Percentiles rank a stretch among this genome's conserved stretches.
phyloP scores from a whole-genome alignment of 2,797 vertebrate genomes.

The Apogon hyalosoma region DNA sequence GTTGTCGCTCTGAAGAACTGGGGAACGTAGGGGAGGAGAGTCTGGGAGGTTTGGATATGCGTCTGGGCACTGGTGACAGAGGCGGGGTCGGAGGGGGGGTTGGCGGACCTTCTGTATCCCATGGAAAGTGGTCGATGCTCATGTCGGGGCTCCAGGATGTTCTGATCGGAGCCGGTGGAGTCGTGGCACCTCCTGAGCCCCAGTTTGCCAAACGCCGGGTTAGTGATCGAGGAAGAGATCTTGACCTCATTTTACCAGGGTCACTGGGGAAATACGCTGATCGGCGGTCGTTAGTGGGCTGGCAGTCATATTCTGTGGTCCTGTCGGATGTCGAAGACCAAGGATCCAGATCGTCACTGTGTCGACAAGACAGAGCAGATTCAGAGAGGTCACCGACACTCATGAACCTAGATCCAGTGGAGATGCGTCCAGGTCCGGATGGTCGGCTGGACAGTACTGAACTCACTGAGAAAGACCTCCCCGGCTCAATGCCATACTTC shows the following conservation, averaged over 20 bases:
- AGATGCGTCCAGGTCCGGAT: constrained; percentile 82
- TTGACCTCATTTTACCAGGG: constrained; percentile 62
- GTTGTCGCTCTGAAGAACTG: constrained; percentile 40
- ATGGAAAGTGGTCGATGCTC: constrained; percentile 60
- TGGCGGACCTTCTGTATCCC: constrained; percentile 73
- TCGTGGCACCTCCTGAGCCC: constrained; percentile 41
- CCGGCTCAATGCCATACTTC: constrained; percentile 82
- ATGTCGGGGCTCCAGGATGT: constrained; percentile 46
- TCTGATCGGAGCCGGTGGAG: constrained; percentile 19
- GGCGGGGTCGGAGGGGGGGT: constrained; percentile 83
- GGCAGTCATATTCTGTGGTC: constrained; percentile 16
- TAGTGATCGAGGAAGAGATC: constrained; percentile 78
- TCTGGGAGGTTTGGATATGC: constrained; percentile 74
- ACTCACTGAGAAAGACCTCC: constrained; percentile 82
- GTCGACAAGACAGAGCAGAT: constrained; percentile 39
- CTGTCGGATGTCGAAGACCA: constrained; percentile 34
- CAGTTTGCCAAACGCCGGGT: constrained; percentile 65
- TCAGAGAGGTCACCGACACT: constrained; percentile 77
- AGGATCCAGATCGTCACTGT: constrained; percentile 36
- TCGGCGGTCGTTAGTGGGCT: not conserved
- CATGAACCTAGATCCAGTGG: constrained; percentile 78
- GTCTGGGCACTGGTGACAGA: constrained; percentile 68
- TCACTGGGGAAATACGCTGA: constrained; percentile 39
- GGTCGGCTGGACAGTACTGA: constrained; percentile 81
- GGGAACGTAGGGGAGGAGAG: constrained; percentile 60